These are phyloP conservation scores for Eumaeus atala DNA, from an alignment of 1,140 invertebrate genomes.

Conservation along the genomic window DNA sequence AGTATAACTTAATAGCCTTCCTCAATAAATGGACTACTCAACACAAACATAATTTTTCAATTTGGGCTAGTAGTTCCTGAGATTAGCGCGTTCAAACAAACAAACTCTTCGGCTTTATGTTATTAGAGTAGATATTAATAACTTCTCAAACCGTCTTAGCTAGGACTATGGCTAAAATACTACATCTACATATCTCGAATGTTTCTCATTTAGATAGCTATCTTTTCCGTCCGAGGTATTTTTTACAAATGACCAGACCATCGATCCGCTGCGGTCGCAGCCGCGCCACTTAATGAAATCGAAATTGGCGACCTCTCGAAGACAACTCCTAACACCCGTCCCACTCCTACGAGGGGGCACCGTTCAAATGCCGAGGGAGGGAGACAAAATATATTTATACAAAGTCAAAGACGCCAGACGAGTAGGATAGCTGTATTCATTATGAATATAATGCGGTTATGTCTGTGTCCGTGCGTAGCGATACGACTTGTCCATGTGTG, in stretches of 20 bases:
- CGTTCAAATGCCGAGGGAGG: slow-evolving; percentile 52
- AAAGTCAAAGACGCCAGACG: slow-evolving; percentile 70
- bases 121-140: no score
- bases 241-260: slow-evolving; percentile 53
- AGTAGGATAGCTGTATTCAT: slow-evolving; percentile 73
- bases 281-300: slow-evolving; percentile 70
- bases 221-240: slow-evolving; percentile 17
- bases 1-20: no score
- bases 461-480: slow-evolving; percentile 60
- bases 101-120: no score
- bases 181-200: no score
- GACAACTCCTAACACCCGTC: slow-evolving; percentile 62
- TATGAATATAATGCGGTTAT: slow-evolving; percentile 71
- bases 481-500: slow-evolving; percentile 45
- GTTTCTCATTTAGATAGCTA: no score
- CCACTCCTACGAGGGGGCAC: slow-evolving; percentile 44
- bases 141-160: no score
- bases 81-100: no score
- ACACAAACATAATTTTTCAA: no score
- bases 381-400: slow-evolving; percentile 71
- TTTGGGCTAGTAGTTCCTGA: no score
- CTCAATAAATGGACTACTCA: no score
- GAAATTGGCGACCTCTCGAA: slow-evolving; percentile 71
- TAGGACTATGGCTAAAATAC: no score
- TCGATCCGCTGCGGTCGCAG: slow-evolving; percentile 64